Percentiles rank a stretch among this genome's conserved stretches.
Conservation (phyloP, 2,113 vertebrate species). For the Poecilia latipinna region DNA sequence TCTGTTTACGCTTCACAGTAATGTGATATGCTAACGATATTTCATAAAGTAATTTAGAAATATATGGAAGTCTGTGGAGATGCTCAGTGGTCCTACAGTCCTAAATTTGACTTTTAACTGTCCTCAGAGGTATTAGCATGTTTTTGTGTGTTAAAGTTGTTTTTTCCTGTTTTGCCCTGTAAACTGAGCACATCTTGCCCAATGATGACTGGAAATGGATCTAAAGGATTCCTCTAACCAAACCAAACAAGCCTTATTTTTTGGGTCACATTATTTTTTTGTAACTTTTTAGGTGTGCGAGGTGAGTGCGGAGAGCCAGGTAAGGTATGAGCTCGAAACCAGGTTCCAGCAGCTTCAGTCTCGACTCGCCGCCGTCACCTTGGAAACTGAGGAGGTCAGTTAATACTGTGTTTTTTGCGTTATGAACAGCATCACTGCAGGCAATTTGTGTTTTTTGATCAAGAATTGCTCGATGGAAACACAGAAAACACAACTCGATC, state of each 20-base stretch:
- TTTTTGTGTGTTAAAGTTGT: background rate
- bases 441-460: background rate
- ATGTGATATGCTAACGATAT: too few species aligned
- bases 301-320: conserved; percentile 85
- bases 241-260: background rate
- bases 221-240: background rate
- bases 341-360: conserved; percentile 88
- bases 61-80: too few species aligned
- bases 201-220: background rate
- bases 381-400: conserved; percentile 86
- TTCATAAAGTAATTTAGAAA: too few species aligned
- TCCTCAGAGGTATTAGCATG: too few species aligned
- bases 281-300: conserved; percentile 82
- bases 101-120: too few species aligned
- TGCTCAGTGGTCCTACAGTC: too few species aligned
- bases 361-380: conserved; percentile 82
- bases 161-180: too few species aligned
- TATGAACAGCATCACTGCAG: background rate
- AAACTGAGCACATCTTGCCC: too few species aligned
- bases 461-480: background rate
- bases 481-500: background rate
- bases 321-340: conserved; percentile 87
- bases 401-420: background rate
- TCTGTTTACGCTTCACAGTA: too few species aligned
- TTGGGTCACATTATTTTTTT: background rate